A percentile compares a stretch with the other conserved stretches of the same genome.
These are phyloP conservation scores for Pteronura brasiliensis DNA, from an alignment of 2,113 vertebrate genomes.

Conservation along the genomic window DNA sequence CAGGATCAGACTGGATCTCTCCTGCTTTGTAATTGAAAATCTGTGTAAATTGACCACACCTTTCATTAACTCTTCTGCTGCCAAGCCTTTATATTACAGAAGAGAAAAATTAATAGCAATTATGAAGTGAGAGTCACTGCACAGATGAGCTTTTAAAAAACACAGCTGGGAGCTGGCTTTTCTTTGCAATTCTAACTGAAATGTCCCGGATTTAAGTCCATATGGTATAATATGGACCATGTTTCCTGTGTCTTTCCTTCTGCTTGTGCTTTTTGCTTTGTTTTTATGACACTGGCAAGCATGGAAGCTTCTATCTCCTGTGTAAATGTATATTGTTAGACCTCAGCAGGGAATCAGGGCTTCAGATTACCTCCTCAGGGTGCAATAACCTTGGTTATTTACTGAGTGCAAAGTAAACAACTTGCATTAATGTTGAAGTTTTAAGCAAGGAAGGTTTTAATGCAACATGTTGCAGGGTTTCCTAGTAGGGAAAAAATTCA, in stretches of 20 bases:
- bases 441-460: background rate
- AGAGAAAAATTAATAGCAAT: conserved; percentile 10
- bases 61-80: conserved; percentile 18
- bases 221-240: background rate
- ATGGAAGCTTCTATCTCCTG: background rate
- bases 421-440: background rate
- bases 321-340: background rate
- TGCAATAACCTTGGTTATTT: background rate
- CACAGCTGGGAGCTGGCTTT: background rate
- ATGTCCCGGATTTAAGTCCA: background rate
- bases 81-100: background rate
- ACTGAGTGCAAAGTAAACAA: conserved; percentile 30
- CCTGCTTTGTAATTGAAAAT: conserved; percentile 27
- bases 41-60: background rate
- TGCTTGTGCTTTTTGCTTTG: background rate
- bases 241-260: background rate
- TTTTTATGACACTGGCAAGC: background rate
- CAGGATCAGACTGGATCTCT: background rate
- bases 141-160: background rate
- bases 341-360: background rate
- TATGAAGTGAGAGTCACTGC: background rate
- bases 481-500: background rate
- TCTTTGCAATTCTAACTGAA: background rate
- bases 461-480: background rate
- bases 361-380: background rate